phyloP scores from a whole-genome alignment of 2,113 vertebrate genomes.

The Indicator maculatus region DNA sequence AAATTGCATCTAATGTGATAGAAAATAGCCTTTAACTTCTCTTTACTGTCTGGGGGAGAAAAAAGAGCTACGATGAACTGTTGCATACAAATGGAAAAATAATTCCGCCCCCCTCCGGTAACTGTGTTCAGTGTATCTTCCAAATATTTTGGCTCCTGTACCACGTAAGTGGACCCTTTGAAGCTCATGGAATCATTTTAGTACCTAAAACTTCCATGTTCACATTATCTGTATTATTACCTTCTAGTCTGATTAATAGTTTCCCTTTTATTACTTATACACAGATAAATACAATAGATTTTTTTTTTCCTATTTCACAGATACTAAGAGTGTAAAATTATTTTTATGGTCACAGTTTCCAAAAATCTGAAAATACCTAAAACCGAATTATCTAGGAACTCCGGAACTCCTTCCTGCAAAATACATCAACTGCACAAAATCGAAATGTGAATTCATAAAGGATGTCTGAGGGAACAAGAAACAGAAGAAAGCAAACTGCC shows the following conservation, averaged over 20 bases:
- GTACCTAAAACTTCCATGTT: not conserved
- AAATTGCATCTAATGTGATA: not conserved
- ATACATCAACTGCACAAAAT: not conserved
- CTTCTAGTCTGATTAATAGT: not conserved
- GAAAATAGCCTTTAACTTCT: not conserved
- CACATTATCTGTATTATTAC: not conserved
- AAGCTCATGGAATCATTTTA: not conserved
- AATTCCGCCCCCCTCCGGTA: not conserved
- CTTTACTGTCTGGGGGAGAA: not conserved
- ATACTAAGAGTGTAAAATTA: not conserved
- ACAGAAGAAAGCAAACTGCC: not conserved
- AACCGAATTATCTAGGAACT: not conserved
- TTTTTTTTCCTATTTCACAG: not conserved
- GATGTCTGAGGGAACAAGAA: not conserved
- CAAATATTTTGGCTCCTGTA: not conserved
- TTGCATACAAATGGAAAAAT: not conserved
- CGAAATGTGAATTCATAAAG: not conserved
- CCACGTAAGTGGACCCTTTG: not conserved
- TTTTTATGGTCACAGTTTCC: not conserved
- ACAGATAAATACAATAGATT: not conserved
- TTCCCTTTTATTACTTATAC: not conserved
- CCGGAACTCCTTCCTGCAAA: not conserved
- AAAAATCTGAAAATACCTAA: not conserved
- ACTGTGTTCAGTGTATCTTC: not conserved
- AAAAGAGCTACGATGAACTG: not conserved